Evolutionary conservation across 2,888 invertebrate genomes (phyloP).

Genomic region (Octodonta nipae): DNA sequence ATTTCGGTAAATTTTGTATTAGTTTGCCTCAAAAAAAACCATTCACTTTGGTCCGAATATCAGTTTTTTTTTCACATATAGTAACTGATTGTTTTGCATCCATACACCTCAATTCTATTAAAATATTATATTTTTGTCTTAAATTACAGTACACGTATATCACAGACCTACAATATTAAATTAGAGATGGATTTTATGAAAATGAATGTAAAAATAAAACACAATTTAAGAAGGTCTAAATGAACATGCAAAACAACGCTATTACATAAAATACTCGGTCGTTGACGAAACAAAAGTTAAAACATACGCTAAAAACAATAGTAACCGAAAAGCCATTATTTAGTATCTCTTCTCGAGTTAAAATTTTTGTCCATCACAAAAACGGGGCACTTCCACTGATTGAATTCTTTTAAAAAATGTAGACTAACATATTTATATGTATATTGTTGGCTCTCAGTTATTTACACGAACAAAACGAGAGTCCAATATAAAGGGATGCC

Average conservation of each 20-base stretch:
- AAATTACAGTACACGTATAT: constrained; percentile 36
- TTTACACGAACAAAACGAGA: constrained; percentile 35
- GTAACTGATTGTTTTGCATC: constrained; percentile 28
- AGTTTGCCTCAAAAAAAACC: constrained; percentile 21
- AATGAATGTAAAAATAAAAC: neutral
- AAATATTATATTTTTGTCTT: constrained; percentile 25
- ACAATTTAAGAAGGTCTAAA: neutral
- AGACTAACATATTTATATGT: too few species aligned
- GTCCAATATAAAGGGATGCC: constrained; percentile 39
- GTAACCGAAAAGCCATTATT: too few species aligned
- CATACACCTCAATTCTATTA: constrained; percentile 22
- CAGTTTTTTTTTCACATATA: constrained; percentile 20
- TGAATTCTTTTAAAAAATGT: constrained; percentile 8
- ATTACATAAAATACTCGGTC: too few species aligned
- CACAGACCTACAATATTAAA: constrained; percentile 38
- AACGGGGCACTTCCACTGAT: too few species aligned
- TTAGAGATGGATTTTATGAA: too few species aligned
- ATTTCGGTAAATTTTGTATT: neutral
- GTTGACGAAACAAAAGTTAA: too few species aligned
- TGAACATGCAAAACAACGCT: constrained; percentile 1
- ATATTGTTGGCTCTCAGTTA: too few species aligned
- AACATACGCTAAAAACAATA: constrained; percentile 4
- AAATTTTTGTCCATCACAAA: too few species aligned
- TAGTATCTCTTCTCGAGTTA: too few species aligned
- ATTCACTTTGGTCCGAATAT: constrained; percentile 34